These are phyloP conservation scores for Heteromurus nitidus DNA, from an alignment of 2,888 invertebrate species.

Conservation along the genomic window DNA sequence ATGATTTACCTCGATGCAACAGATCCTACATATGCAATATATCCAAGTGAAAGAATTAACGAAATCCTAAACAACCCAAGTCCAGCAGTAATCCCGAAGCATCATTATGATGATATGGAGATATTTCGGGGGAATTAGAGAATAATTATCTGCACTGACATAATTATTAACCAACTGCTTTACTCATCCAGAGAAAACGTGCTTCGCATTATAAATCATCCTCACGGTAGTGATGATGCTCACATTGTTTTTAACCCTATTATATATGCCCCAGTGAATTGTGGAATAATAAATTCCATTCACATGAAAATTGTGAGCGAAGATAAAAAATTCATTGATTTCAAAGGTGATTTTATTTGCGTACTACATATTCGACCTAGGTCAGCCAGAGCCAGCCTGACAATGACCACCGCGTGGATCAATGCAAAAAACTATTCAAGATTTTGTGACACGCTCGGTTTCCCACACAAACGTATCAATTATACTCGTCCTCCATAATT, in stretches of 20 bases:
- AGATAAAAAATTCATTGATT: not conserved
- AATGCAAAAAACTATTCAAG: conserved; percentile 8
- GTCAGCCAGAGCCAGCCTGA: too few species aligned
- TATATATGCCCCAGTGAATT: conserved; percentile 2
- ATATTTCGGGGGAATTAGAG: conserved; percentile 15
- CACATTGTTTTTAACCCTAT: conserved; percentile 14
- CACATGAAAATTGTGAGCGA: conserved; percentile 17
- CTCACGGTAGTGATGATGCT: not conserved
- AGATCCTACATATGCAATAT: not conserved
- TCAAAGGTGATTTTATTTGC: not conserved
- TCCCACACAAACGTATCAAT: conserved; percentile 8
- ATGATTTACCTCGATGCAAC: not conserved
- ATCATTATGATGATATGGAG: conserved; percentile 14
- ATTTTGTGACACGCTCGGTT: conserved; percentile 21
- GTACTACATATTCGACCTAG: conserved; percentile 22
- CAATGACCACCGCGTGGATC: too few species aligned
- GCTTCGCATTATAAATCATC: not conserved
- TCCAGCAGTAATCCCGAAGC: not conserved
- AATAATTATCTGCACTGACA: conserved; percentile 12
- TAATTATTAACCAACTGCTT: conserved; percentile 16
- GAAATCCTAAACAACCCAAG: not conserved
- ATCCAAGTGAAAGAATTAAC: not conserved
- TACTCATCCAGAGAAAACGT: not conserved
- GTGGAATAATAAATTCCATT: not conserved
- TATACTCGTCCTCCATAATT: conserved; percentile 28